Conservation (phyloP, 2,888 invertebrate genomes). For the Plebejus anna region DNA sequence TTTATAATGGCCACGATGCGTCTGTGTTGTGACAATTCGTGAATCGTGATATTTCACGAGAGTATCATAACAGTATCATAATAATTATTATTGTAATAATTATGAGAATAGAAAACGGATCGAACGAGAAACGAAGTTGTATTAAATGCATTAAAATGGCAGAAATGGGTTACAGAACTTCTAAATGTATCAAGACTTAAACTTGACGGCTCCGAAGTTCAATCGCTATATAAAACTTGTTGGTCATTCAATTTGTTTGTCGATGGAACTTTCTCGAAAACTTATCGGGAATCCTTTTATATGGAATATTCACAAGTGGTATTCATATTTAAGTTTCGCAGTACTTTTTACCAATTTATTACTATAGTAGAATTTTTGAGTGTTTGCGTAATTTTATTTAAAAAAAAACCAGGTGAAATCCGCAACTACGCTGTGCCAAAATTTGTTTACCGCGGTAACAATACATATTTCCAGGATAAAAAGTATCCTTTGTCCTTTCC, state of each 20-base stretch:
- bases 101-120: too few species aligned
- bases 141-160: too few species aligned
- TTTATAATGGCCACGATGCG: too few species aligned
- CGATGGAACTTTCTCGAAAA: slow-evolving; percentile 62
- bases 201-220: slow-evolving; percentile 28
- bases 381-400: not conserved
- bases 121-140: too few species aligned
- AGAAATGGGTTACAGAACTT: not conserved
- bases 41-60: too few species aligned
- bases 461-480: too few species aligned
- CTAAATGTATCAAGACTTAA: slow-evolving; percentile 21
- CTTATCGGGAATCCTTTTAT: slow-evolving; percentile 54
- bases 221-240: slow-evolving; percentile 43
- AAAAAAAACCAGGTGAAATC: not conserved
- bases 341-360: slow-evolving; percentile 1
- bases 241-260: slow-evolving; percentile 70
- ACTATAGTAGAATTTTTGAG: too few species aligned
- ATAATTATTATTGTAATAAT: too few species aligned
- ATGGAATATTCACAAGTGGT: slow-evolving; percentile 49
- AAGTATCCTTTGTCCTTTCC: too few species aligned
- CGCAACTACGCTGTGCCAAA: not conserved
- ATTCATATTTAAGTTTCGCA: slow-evolving; percentile 39
- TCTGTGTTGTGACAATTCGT: too few species aligned
- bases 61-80: too few species aligned
- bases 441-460: not conserved